A percentile compares a stretch with the other conserved stretches of the same genome.
These are phyloP conservation scores for Goniozus legneri DNA, from an alignment of 1,140 invertebrate species.

Conservation along the genomic window DNA sequence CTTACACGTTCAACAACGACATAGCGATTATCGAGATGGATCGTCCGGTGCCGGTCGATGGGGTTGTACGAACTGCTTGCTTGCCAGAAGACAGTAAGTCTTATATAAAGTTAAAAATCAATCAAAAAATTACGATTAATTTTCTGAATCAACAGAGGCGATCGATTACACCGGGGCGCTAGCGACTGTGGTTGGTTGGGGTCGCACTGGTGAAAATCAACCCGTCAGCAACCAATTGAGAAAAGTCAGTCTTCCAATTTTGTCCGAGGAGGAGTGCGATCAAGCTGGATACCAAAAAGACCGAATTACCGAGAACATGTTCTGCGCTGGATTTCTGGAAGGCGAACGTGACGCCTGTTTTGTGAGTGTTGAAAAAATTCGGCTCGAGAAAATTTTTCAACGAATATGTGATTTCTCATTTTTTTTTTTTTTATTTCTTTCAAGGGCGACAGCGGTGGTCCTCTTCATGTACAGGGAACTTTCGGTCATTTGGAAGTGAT, in stretches of 20 bases:
- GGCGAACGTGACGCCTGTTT: constrained; percentile 73
- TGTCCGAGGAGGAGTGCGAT: constrained; percentile 58
- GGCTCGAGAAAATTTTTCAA: too few species aligned
- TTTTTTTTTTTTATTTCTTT: constrained; percentile 11
- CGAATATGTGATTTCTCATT: too few species aligned
- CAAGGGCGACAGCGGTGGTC: constrained; percentile 59
- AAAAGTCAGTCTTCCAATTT: constrained; percentile 61
- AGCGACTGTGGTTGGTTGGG: constrained; percentile 77
- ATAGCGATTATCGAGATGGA: constrained; percentile 74
- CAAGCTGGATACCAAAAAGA: constrained; percentile 55
- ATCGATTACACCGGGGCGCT: constrained; percentile 59
- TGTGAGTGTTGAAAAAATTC: constrained; percentile 47
- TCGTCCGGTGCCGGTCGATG: constrained; percentile 59
- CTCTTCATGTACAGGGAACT: constrained; percentile 49
- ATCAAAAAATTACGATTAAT: not conserved
- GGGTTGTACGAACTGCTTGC: constrained; percentile 66
- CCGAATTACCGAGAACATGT: constrained; percentile 69
- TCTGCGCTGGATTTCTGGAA: constrained; percentile 71
- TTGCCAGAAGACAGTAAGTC: constrained; percentile 60
- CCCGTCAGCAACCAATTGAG: constrained; percentile 59
- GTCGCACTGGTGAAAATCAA: constrained; percentile 62
- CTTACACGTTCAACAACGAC: constrained; percentile 72
- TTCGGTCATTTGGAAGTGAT: constrained; percentile 54
- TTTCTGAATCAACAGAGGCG: constrained; percentile 48
- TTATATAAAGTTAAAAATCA: not conserved